phyloP scores from a whole-genome alignment of 2,113 vertebrate genomes.

The Chascanopsetta lugubris region DNA sequence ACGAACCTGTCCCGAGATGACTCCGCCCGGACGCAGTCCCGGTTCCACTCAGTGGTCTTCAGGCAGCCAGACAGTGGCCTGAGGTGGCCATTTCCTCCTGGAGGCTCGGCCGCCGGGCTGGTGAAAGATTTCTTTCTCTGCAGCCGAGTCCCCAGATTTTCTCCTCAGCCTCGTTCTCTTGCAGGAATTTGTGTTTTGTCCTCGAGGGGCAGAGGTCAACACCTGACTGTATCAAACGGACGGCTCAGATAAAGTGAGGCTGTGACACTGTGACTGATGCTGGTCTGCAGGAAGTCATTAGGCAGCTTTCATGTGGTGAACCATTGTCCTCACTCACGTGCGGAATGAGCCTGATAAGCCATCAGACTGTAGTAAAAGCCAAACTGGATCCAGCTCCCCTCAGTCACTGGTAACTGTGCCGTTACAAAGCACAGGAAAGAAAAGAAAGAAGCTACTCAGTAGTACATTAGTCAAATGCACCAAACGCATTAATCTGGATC shows the following conservation, averaged over 20 bases:
- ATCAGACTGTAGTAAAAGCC: slow-evolving; percentile 36
- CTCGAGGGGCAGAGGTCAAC: slow-evolving; percentile 24
- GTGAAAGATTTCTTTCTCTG: slow-evolving; percentile 43
- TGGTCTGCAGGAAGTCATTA: slow-evolving; percentile 53
- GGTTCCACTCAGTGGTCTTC: neutral
- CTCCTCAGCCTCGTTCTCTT: slow-evolving; percentile 11
- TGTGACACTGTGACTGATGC: slow-evolving; percentile 21
- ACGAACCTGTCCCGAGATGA: slow-evolving; percentile 78
- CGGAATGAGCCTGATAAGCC: slow-evolving; percentile 31
- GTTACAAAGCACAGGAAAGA: slow-evolving; percentile 24
- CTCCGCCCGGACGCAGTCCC: slow-evolving; percentile 5
- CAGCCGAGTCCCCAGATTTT: slow-evolving; percentile 40
- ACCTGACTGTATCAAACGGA: slow-evolving; percentile 25
- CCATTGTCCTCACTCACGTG: slow-evolving; percentile 52
- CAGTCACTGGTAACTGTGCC: slow-evolving; percentile 41
- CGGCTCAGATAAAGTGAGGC: slow-evolving; percentile 24
- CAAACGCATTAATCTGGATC: slow-evolving; percentile 34
- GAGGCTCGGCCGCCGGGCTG: slow-evolving; percentile 24
- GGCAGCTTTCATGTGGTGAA: slow-evolving; percentile 40
- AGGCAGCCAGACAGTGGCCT: slow-evolving; percentile 1
- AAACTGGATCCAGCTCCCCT: slow-evolving; percentile 60
- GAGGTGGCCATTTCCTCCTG: slow-evolving; percentile 39
- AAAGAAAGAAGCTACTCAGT: slow-evolving; percentile 44
- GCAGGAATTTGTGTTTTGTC: slow-evolving; percentile 17
- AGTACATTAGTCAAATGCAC: slow-evolving; percentile 46